Evolutionary conservation across 2,797 vertebrate species (phyloP), one percentile per base, ranked within the genome.

Genomic region (Lateolabrax maculatus): DNA sequence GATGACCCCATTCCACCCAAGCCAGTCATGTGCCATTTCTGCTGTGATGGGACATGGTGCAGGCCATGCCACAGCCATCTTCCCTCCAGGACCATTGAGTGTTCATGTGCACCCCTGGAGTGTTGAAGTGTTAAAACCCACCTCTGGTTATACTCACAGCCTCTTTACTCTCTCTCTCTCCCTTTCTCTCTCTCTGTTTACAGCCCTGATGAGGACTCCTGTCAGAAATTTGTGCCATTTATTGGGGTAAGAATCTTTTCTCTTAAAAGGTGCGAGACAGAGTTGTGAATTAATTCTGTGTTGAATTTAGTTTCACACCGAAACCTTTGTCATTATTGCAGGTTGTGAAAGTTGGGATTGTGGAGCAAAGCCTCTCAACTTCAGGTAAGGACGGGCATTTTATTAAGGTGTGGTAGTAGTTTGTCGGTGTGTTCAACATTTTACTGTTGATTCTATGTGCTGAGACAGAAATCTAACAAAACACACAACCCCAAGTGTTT

Each of bases 151-250:
- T 21, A 61, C 84, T 87, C 61, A 84, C 77, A 44, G n/a, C 55
- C 19, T 79, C 39, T 82, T 25, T 19, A 4, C 71, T 87, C 23
- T 86, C 64, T 65, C n/a, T 79, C 39, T 73, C n/a, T n/a, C n/a
- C n/a, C n/a, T n/a, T n/a, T n/a, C n/a, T 90, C 56, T 85, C 43
- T 65, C n/a, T 79, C 39, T 73, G 27, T 83, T 71, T 68, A 67
- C 93, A 98, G 97, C 92, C 96, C 96, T 0, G 97, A 98, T 0
- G 97, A 98, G 84, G 97, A 97, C 92, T 98, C 97, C 82, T 97
- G 97, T 93, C 97, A 98, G 94, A 98, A 97, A 84, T 98, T 98
- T 91, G 95, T 98, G 86, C 97, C 97, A 41, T 98, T 98, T 77
- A 97, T 98, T 19, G 97, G 97, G 96, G 97, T 98, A 90, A 95